A percentile compares a stretch with the other conserved stretches of the same genome.
Conservation (phyloP, 2,888 invertebrate species). For the Andricus curvator region DNA sequence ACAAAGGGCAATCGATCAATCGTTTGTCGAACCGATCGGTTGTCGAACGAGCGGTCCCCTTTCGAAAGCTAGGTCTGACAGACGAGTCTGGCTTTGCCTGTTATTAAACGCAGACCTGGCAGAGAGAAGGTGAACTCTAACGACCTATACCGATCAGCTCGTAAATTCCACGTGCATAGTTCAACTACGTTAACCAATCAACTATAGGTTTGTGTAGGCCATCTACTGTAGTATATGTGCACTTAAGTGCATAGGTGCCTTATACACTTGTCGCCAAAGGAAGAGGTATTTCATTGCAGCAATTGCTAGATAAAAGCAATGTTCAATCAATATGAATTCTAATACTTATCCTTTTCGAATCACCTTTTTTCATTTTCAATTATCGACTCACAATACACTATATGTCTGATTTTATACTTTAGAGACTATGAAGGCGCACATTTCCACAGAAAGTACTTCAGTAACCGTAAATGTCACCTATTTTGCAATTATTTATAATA, state of each 20-base stretch:
- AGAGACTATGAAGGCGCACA: no score
- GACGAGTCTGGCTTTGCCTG: constrained; percentile 36
- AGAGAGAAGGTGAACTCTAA: constrained; percentile 56
- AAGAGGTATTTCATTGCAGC: constrained; percentile 10
- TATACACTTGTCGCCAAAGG: not conserved
- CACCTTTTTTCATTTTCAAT: no score
- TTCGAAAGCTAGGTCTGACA: constrained; percentile 25
- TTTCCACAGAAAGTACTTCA: no score
- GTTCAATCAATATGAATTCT: not conserved
- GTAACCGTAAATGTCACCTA: no score
- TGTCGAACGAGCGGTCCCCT: constrained; percentile 18
- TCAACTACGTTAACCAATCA: constrained; percentile 52
- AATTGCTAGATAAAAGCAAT: not conserved
- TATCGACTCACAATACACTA: no score
- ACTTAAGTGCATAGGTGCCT: constrained; percentile 13
- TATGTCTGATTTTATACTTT: no score
- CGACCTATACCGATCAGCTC: constrained; percentile 56
- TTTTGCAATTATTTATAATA: no score
- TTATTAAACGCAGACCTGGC: constrained; percentile 44
- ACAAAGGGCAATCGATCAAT: constrained; percentile 25
- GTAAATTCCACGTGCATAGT: constrained; percentile 64
- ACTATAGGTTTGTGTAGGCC: not conserved
- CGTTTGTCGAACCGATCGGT: constrained; percentile 26
- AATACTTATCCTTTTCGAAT: not conserved
- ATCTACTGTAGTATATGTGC: not conserved